These are phyloP conservation scores for Morinoia aosen DNA, from an alignment of 2,888 invertebrate species.

Conservation along the genomic window DNA sequence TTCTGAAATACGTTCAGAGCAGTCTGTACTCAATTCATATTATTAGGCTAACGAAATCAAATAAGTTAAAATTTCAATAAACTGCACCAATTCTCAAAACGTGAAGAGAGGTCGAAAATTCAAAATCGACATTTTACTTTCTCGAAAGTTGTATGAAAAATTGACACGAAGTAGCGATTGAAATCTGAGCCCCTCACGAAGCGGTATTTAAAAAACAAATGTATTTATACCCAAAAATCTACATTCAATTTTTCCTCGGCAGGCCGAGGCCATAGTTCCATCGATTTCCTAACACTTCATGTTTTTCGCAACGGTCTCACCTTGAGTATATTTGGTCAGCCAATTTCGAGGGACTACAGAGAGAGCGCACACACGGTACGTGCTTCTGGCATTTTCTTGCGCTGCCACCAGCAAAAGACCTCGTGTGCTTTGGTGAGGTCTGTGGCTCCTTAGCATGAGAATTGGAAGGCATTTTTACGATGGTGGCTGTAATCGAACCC, in stretches of 20 bases:
- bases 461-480: slow-evolving; percentile 42
- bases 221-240: not conserved
- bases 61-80: too few relatives aligned
- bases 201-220: not conserved
- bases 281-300: not conserved
- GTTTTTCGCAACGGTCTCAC: not conserved
- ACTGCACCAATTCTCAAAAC: not conserved
- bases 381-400: not conserved
- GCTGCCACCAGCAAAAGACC: not conserved
- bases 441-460: slow-evolving; percentile 40
- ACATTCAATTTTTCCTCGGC: not conserved
- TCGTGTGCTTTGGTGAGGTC: not conserved
- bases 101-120: not conserved
- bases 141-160: not conserved
- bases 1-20: too few relatives aligned
- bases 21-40: too few relatives aligned
- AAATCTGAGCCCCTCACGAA: not conserved
- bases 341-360: not conserved
- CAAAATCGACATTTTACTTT: not conserved
- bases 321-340: not conserved
- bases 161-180: not conserved
- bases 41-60: too few relatives aligned
- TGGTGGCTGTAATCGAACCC: slow-evolving; percentile 9
- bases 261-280: not conserved
- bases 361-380: not conserved